Percentiles rank a stretch among this genome's conserved stretches.
These are phyloP conservation scores for Tipula lateralis DNA, from an alignment of 2,888 invertebrate genomes.

Conservation along the genomic window DNA sequence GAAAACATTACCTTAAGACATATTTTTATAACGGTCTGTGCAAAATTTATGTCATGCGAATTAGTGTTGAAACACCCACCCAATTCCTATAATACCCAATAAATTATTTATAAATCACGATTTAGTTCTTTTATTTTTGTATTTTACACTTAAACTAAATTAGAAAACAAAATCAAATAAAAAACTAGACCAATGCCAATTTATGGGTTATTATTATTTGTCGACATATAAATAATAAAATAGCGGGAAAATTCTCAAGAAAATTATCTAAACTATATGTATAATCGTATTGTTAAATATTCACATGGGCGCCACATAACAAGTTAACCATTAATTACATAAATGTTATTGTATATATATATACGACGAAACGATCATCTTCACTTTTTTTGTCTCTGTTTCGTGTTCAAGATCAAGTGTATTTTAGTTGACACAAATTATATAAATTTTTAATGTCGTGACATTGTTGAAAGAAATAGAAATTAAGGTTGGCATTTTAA, in stretches of 20 bases:
- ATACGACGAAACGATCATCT: not conserved
- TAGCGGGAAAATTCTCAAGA: not conserved
- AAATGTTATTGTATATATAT: not conserved
- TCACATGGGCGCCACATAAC: not conserved
- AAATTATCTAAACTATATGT: not conserved
- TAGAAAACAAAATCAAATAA: not conserved
- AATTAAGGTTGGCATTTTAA: not conserved
- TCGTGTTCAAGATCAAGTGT: not conserved
- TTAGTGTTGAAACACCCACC: not conserved
- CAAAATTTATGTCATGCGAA: not conserved
- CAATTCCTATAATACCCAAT: not conserved
- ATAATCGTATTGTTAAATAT: no score
- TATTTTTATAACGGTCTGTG: not conserved
- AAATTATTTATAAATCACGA: slow-evolving; percentile 19
- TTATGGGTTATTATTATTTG: not conserved
- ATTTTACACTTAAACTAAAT: not conserved
- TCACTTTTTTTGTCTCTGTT: not conserved
- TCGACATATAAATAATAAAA: not conserved
- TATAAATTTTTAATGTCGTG: not conserved
- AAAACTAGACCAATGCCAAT: not conserved
- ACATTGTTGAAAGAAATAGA: not conserved
- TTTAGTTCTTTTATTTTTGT: not conserved
- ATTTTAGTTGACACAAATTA: not conserved
- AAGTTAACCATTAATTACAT: no score
- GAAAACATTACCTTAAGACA: not conserved